Conservation (phyloP, 2,888 invertebrate species). For the Neoascia interrupta region DNA sequence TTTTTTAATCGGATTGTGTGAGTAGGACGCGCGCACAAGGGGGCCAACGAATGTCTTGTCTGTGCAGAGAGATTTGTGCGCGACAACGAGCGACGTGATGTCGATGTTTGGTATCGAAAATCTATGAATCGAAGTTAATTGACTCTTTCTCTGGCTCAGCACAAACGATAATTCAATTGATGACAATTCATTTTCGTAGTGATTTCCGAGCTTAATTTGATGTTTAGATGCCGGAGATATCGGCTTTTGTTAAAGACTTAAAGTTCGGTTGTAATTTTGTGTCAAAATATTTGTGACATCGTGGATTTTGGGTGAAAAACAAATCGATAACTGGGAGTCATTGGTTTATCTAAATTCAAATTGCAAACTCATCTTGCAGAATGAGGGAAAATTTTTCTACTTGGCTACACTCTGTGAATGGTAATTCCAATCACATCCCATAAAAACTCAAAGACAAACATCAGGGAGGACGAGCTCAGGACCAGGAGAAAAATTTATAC, state of each 20-base stretch:
- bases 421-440: conserved; percentile 30
- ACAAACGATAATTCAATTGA: conserved; percentile 52
- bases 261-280: not conserved
- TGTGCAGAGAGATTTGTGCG: conserved; percentile 40
- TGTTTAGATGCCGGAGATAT: conserved; percentile 11
- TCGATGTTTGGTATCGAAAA: conserved; percentile 30
- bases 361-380: conserved; percentile 32
- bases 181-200: conserved; percentile 45
- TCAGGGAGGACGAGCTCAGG: not conserved
- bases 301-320: not conserved
- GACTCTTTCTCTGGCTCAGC: conserved; percentile 53
- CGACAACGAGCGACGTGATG: conserved; percentile 51
- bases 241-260: not conserved
- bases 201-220: conserved; percentile 28
- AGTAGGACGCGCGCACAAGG: conserved; percentile 4
- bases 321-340: conserved; percentile 7
- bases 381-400: conserved; percentile 26
- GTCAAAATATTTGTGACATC: not conserved
- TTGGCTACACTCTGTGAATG: conserved; percentile 24
- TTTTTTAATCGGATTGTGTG: conserved; percentile 53
- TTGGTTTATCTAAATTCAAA: conserved; percentile 27
- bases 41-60: not conserved
- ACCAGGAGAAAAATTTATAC: conserved; percentile 13
- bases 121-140: conserved; percentile 53
- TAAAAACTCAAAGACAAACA: conserved; percentile 19